phyloP scores from a whole-genome alignment of 2,888 invertebrate species.

The Diaprepes abbreviatus region DNA sequence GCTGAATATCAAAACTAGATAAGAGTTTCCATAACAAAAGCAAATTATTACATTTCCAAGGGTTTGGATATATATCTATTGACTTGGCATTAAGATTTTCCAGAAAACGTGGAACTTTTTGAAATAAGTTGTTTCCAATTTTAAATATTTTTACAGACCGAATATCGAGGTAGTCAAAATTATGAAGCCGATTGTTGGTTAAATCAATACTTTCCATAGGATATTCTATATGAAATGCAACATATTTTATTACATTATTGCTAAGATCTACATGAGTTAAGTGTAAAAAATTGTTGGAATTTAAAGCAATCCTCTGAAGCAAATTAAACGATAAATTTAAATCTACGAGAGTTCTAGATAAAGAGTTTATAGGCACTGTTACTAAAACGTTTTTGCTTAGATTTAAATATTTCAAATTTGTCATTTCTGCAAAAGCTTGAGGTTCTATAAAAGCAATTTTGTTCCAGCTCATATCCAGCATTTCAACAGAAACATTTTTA shows the following conservation, averaged over 20 bases:
- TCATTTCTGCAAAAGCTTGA: constrained; percentile 32
- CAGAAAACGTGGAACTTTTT: constrained; percentile 20
- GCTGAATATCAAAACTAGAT: neutral
- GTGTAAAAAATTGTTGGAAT: constrained; percentile 7
- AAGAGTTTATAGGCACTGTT: constrained; percentile 24
- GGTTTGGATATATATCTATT: constrained; percentile 37
- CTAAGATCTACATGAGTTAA: constrained; percentile 32
- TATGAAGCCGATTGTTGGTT: constrained; percentile 25
- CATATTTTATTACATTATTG: constrained; percentile 26
- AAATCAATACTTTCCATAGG: constrained; percentile 28
- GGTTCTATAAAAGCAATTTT: constrained; percentile 38
- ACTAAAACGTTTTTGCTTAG: constrained; percentile 36
- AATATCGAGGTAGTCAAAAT: constrained; percentile 38
- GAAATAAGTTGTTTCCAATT: constrained; percentile 31
- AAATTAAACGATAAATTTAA: constrained; percentile 38
- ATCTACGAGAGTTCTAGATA: constrained; percentile 11
- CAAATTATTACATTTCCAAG: constrained; percentile 41
- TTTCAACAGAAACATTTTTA: constrained; percentile 15
- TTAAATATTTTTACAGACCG: constrained; percentile 18
- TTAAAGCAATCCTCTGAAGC: constrained; percentile 17
- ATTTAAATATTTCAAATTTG: constrained; percentile 25
- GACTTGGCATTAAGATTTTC: constrained; percentile 16
- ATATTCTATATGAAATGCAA: constrained; percentile 33
- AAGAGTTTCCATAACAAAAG: constrained; percentile 18
- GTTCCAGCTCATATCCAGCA: constrained; percentile 42